Evolutionary conservation across 2,113 vertebrate species (phyloP).

Genomic region (Chauna torquata): DNA sequence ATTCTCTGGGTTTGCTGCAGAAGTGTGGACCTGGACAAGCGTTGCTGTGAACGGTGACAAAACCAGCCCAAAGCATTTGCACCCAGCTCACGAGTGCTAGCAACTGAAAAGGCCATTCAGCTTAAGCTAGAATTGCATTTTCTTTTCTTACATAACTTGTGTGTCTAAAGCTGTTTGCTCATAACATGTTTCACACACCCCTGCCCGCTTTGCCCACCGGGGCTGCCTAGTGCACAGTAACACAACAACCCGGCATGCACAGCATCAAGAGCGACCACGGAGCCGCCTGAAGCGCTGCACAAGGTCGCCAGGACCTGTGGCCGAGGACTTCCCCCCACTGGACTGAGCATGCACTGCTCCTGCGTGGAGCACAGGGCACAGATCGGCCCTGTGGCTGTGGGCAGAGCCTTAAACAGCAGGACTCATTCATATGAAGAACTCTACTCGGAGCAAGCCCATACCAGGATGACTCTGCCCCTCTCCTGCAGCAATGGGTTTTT

Average conservation of each 20-base stretch:
- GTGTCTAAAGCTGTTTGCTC: neutral
- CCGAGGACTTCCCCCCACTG: neutral
- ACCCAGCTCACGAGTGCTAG: neutral
- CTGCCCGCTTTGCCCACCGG: neutral
- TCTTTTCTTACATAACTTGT: neutral
- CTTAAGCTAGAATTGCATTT: neutral
- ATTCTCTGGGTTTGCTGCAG: neutral
- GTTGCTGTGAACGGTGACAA: rapidly evolving
- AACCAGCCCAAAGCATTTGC: neutral
- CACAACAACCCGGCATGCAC: rapidly evolving
- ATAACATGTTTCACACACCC: neutral
- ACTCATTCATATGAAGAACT: neutral
- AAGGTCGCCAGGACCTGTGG: neutral
- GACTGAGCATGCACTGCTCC: neutral
- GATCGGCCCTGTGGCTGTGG: neutral
- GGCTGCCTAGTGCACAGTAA: neutral
- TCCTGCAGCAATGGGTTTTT: neutral
- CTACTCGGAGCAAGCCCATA: rapidly evolving
- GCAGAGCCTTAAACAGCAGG: neutral
- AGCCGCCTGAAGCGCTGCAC: too few relatives aligned
- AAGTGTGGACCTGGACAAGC: neutral
- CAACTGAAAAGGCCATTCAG: rapidly evolving
- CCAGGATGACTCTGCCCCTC: neutral
- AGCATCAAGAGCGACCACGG: rapidly evolving
- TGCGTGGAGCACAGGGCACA: neutral